Conservation (phyloP, 2,113 vertebrate genomes). For the Jaculus jaculus region DNA sequence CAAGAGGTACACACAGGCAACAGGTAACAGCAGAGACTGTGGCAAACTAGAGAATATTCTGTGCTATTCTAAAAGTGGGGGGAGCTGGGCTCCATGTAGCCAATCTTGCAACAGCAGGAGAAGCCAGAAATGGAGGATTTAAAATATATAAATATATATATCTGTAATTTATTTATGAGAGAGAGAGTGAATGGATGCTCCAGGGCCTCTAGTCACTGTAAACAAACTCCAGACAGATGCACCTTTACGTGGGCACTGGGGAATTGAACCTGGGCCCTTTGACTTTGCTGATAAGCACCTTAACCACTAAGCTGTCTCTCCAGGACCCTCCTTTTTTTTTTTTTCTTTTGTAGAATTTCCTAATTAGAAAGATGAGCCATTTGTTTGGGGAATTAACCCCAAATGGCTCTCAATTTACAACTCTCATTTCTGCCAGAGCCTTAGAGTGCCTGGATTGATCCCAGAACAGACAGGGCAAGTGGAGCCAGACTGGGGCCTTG, state of each 20-base stretch:
- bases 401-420: neutral
- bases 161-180: too few species aligned
- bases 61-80: neutral
- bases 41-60: neutral
- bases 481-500: neutral
- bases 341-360: neutral
- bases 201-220: too few species aligned
- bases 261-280: too few species aligned
- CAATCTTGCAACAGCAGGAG: neutral
- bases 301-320: too few species aligned
- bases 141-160: too few species aligned
- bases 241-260: too few species aligned
- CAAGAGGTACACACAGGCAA: neutral
- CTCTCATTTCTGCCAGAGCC: neutral
- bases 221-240: too few species aligned
- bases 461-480: neutral
- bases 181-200: too few species aligned
- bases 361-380: neutral
- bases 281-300: too few species aligned
- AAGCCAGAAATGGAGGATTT: neutral
- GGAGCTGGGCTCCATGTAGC: neutral
- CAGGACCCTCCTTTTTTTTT: too few species aligned
- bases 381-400: neutral
- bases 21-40: neutral
- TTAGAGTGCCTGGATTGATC: neutral